Base-by-base conservation (phyloP, 2,113 vertebrate species). In the Suncus etruscus region DNA sequence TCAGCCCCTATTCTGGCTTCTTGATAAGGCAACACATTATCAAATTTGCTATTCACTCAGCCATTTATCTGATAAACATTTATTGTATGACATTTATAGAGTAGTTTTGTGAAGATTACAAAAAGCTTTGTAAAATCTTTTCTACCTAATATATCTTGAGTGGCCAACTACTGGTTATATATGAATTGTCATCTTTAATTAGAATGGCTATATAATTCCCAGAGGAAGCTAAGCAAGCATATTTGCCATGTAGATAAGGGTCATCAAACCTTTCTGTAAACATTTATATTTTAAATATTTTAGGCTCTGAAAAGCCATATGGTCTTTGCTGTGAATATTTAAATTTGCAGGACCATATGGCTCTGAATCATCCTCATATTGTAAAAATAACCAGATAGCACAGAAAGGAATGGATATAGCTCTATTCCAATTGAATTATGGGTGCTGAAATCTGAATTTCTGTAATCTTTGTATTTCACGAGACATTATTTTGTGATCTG, bases 391-490 rank as follows among this genome's bases (percentile, higher is more conserved):
- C 51, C 22, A 15, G 7, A 51, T 78, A 54, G 72, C 9, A 48
- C 11, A 22, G 58, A 32, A 82, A 25, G 22, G 51, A 89, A 65
- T 32, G 32, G 24, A 39, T n/a, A 3, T 39, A 22, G 4, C 27
- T 86, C 18, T 81, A 20, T 87, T 63, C 45, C 70, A 61, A 47
- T 80, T 83, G 61, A 69, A 66, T 78, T 74, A 66, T 24, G 50
- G 32, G 70, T 45, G 68, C 11, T 77, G 48, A 72, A 78, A 88
- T 85, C 72, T 85, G 29, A 83, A 89, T 89, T 86, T 27, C 29
- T 22, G 63, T 68, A 14, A 51, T 83, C 85, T 83, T 75, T 47
- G 78, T 54, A 14, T 58, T 58, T 32, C 85, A 48, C 15, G 61
- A 68, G 94, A 58, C 78, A 58, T 27, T 90, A 74, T 69, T 75